Percentiles rank a stretch among this genome's conserved stretches.
These are phyloP conservation scores for Panulirus ornatus DNA, from an alignment of 1,140 invertebrate genomes.

Conservation along the genomic window DNA sequence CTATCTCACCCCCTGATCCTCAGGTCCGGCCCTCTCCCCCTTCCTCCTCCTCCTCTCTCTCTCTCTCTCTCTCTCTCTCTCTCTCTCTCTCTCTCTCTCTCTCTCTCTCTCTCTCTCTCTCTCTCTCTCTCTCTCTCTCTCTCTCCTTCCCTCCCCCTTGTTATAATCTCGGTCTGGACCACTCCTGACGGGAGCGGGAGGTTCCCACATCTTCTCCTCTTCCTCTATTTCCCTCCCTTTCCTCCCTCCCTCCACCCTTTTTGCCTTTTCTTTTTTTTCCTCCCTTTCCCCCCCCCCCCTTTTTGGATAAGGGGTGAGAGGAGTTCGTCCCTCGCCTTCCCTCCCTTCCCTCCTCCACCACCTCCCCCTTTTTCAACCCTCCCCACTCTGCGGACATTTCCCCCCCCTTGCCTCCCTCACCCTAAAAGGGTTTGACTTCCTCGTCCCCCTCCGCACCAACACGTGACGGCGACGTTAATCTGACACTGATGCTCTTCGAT, in stretches of 20 bases:
- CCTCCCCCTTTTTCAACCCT: neutral
- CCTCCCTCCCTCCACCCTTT: neutral
- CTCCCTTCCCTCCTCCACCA: neutral
- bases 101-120: neutral
- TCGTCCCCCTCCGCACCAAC: neutral
- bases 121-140: neutral
- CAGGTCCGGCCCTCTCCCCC: neutral
- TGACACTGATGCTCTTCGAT: constrained; percentile 22
- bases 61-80: neutral
- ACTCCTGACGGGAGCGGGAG: too few species aligned
- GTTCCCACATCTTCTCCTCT: too few species aligned
- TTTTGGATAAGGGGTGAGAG: neutral
- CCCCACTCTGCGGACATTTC: neutral
- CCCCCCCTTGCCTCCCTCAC: neutral
- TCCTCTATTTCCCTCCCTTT: neutral
- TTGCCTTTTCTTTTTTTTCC: neutral
- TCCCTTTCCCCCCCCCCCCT: neutral
- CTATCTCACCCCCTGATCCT: too few species aligned
- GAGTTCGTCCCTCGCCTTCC: neutral
- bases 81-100: neutral
- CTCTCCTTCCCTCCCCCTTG: neutral
- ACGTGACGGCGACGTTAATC: constrained; percentile 45
- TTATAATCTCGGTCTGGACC: too few species aligned
- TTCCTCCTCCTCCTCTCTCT: neutral
- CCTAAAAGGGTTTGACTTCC: neutral